Base-by-base conservation (phyloP, 2,113 vertebrate genomes). In the Malurus cyaneus region DNA sequence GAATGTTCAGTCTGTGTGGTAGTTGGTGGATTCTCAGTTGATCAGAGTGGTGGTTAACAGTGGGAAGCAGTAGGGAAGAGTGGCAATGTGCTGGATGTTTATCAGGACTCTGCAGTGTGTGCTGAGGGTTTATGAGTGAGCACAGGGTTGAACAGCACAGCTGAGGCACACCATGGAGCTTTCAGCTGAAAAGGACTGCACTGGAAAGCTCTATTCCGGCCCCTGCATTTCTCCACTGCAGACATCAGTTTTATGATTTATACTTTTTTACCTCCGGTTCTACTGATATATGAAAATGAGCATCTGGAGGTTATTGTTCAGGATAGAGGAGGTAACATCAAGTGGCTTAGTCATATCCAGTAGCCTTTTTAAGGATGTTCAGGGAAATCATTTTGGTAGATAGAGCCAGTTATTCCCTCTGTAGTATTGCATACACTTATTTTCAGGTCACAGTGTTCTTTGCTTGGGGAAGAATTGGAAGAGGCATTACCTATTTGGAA, bases 241-340 rank as follows among this genome's bases (percentile, higher is more conserved):
- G 60, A 71, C 20, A 80, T 71, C 65, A 87, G 29, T 71, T 81
- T 91, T 62, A 46, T 24, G 57, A 56, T 53, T 77, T 24, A 70
- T 70, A 29, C 14, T 46, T 76, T 61, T 50, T 56, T 14, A 18
- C 17, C 46, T 60, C 57, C 44, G 52, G 23, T 90, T 80, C 47
- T 79, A 93, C 74, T 88, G 86, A 88, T 82, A n/a, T 18, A 94
- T 94, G 94, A 92, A 96, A 95, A 95, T 94, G 77, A 93, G 65
- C 93, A 95, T 61, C 92, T 91, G 81, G 83, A 72, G 52, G 26
- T 60, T 91, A 47, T 93, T 95, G 72, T 96, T 93, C 80, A 80
- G 65, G 52, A 44, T 44, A 86, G 60, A 96, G 88, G 62, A 81
- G 46, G 73, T 80, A 86, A 65, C 59, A 89, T 81, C 77, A 76